Evolutionary conservation across 2,113 vertebrate genomes (phyloP).

Genomic region (Eudyptes chrysolophus): DNA sequence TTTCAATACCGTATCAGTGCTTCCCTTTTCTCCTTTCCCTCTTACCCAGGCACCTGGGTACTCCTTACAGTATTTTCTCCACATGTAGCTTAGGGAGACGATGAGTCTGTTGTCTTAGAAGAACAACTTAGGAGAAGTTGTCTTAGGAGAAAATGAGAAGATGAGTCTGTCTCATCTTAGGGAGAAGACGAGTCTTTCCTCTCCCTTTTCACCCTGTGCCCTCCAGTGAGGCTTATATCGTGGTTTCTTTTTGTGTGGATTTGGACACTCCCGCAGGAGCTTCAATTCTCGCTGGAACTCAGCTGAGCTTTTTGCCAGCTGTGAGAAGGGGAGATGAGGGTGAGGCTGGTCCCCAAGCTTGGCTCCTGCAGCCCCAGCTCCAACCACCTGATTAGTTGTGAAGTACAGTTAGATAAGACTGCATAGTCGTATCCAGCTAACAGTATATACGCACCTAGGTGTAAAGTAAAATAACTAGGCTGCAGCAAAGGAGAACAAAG

Average conservation of each 20-base stretch:
- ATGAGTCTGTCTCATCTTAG: not conserved
- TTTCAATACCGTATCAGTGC: not conserved
- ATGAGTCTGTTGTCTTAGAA: not conserved
- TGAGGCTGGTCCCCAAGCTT: not conserved
- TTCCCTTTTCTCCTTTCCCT: not conserved
- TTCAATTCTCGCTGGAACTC: fast-evolving
- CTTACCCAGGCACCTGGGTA: not conserved
- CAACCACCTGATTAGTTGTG: not conserved
- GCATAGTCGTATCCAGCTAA: not conserved
- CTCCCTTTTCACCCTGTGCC: not conserved
- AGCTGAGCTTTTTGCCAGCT: not conserved
- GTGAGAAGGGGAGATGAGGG: not conserved
- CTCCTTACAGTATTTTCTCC: not conserved
- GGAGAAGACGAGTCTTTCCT: not conserved
- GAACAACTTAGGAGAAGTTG: not conserved
- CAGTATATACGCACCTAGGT: not conserved
- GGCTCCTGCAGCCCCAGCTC: not conserved
- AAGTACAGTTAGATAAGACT: not conserved
- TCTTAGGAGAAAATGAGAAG: not conserved
- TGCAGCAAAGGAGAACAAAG: not conserved
- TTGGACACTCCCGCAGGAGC: not conserved
- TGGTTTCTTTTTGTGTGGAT: not conserved
- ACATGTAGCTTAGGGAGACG: not conserved
- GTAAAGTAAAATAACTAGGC: not conserved
- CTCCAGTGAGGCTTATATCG: not conserved